Percentiles rank a stretch among this genome's conserved stretches.
These are phyloP conservation scores for Pseudococcus longispinus DNA, from an alignment of 2,888 invertebrate genomes.

Conservation along the genomic window DNA sequence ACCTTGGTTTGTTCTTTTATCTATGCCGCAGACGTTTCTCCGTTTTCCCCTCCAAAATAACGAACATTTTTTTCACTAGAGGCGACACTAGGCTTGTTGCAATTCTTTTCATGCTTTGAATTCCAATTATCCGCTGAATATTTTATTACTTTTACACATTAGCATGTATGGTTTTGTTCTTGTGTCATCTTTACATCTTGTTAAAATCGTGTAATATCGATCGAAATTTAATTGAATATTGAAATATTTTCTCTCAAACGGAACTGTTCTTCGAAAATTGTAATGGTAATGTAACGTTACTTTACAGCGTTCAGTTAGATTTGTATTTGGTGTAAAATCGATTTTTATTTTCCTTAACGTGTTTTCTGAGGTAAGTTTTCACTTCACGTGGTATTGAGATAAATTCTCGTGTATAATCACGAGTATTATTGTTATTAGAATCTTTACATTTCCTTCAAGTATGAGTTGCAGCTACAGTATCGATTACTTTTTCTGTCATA, in stretches of 20 bases:
- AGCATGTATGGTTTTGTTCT: conserved; percentile 25
- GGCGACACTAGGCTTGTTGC: conserved; percentile 1
- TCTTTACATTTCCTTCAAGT: not conserved
- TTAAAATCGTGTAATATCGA: not conserved
- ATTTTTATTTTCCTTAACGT: not conserved
- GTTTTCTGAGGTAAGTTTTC: not conserved
- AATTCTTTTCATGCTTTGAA: conserved; percentile 36
- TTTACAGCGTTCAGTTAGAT: not conserved
- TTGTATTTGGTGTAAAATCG: not conserved
- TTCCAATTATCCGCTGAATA: conserved; percentile 12
- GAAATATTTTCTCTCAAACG: not conserved
- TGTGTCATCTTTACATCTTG: not conserved
- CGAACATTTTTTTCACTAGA: conserved; percentile 35
- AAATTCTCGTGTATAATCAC: not conserved
- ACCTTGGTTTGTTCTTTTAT: too few species aligned
- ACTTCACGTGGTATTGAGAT: not conserved
- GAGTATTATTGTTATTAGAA: not conserved
- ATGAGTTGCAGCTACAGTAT: not conserved
- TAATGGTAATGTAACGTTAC: not conserved
- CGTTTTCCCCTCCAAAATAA: not conserved
- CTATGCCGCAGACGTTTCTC: too few species aligned
- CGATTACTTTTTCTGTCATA: not conserved
- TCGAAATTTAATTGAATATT: not conserved
- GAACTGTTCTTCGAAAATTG: not conserved
- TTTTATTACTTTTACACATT: not conserved